phyloP scores from a whole-genome alignment of 2,797 vertebrate species.

The Xenops minutus region DNA sequence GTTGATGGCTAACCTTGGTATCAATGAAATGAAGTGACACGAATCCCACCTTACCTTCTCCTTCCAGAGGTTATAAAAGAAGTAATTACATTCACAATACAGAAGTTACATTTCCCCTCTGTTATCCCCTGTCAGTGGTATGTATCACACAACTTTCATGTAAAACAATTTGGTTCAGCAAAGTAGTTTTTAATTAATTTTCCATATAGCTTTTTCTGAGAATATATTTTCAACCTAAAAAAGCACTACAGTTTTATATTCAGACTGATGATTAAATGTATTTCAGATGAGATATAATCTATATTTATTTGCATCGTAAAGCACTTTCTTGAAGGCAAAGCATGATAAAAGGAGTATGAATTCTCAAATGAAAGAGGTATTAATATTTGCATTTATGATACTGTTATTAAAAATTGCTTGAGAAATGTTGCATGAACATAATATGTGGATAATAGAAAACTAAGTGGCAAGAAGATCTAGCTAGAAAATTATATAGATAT shows the following conservation, averaged over 20 bases:
- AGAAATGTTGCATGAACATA: not conserved
- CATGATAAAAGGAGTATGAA: not conserved
- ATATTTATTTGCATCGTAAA: conserved; percentile 5
- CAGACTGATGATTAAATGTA: not conserved
- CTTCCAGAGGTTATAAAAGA: not conserved
- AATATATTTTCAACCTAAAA: not conserved
- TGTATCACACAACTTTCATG: not conserved
- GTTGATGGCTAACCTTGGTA: not conserved
- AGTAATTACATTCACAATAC: not conserved
- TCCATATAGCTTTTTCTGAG: not conserved
- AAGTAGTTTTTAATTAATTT: not conserved
- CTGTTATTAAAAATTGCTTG: not conserved
- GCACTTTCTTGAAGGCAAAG: not conserved
- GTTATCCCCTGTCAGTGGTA: not conserved
- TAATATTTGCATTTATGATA: not conserved
- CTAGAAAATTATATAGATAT: not conserved
- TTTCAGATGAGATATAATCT: not conserved
- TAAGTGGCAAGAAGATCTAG: not conserved
- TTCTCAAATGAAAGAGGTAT: not conserved
- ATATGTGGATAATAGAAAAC: not conserved
- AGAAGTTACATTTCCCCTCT: not conserved
- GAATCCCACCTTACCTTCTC: not conserved
- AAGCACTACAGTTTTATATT: not conserved
- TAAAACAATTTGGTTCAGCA: not conserved
- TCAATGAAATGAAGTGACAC: not conserved